phyloP scores from a whole-genome alignment of 2,797 vertebrate species.

The Falco concolor region DNA sequence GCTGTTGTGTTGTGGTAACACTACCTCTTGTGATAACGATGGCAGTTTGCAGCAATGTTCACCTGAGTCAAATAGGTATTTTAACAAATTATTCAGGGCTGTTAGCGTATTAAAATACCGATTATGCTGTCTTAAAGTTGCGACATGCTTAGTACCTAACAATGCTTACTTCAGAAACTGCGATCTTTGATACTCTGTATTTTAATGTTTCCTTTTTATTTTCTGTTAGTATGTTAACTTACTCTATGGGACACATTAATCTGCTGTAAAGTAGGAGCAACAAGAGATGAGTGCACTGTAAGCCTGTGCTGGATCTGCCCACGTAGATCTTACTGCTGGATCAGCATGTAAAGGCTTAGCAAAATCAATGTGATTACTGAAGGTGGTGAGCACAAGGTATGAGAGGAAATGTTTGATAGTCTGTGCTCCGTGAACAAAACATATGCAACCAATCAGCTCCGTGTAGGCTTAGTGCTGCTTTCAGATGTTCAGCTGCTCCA shows the following conservation, averaged over 20 bases:
- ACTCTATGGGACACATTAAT: neutral
- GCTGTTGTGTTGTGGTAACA: neutral
- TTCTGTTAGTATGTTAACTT: neutral
- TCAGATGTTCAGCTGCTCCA: neutral
- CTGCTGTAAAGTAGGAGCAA: neutral
- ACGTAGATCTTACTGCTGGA: neutral
- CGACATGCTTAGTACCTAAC: accelerated
- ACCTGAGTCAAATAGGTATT: neutral
- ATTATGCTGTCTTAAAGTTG: neutral
- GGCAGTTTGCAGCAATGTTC: neutral
- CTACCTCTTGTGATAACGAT: neutral
- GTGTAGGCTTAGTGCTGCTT: neutral
- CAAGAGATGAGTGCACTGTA: neutral
- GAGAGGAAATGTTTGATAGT: neutral
- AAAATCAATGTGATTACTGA: neutral
- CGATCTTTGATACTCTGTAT: accelerated
- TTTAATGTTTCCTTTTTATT: neutral
- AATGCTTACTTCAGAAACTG: accelerated
- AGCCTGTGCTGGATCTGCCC: neutral
- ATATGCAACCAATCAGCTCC: neutral
- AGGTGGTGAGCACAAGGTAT: neutral
- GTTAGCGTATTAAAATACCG: neutral
- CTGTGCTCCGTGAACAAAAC: neutral
- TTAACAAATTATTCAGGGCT: neutral
- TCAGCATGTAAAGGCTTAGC: neutral